Evolutionary conservation across 2,888 invertebrate species (phyloP).

Genomic region (Perizoma affinitatum): DNA sequence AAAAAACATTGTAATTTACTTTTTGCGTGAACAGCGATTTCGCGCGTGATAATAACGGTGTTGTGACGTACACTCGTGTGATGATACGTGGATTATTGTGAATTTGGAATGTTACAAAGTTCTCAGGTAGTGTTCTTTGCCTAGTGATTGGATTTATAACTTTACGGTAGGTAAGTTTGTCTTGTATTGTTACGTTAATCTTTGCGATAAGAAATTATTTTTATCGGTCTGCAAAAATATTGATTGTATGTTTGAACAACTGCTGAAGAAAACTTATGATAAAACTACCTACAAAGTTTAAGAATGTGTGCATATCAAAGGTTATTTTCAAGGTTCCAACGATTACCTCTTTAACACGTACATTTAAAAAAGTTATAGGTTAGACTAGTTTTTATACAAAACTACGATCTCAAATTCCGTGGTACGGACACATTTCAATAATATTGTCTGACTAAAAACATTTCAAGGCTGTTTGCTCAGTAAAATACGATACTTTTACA

Average conservation of each 20-base stretch:
- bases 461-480: conserved; percentile 34
- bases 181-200: conserved; percentile 32
- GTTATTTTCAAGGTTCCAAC: conserved; percentile 22
- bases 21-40: conserved; percentile 40
- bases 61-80: conserved; percentile 39
- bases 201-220: conserved; percentile 21
- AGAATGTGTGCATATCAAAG: conserved; percentile 17
- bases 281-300: conserved; percentile 2
- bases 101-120: conserved; percentile 72
- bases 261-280: conserved; percentile 8
- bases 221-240: conserved; percentile 11
- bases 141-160: conserved; percentile 43
- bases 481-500: conserved; percentile 16
- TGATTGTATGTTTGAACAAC: conserved; percentile 30
- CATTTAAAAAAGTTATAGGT: conserved; percentile 8
- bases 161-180: conserved; percentile 37
- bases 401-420: conserved; percentile 20
- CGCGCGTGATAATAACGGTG: conserved; percentile 37
- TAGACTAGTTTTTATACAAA: conserved; percentile 12
- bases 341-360: conserved; percentile 16
- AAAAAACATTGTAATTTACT: conserved; percentile 63
- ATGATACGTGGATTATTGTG: conserved; percentile 39
- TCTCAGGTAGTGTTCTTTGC: conserved; percentile 48
- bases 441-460: conserved; percentile 28
- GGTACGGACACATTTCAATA: conserved; percentile 24